Evolutionary conservation across 1,140 invertebrate genomes (phyloP).

Genomic region (Dendrolimus punctatus): DNA sequence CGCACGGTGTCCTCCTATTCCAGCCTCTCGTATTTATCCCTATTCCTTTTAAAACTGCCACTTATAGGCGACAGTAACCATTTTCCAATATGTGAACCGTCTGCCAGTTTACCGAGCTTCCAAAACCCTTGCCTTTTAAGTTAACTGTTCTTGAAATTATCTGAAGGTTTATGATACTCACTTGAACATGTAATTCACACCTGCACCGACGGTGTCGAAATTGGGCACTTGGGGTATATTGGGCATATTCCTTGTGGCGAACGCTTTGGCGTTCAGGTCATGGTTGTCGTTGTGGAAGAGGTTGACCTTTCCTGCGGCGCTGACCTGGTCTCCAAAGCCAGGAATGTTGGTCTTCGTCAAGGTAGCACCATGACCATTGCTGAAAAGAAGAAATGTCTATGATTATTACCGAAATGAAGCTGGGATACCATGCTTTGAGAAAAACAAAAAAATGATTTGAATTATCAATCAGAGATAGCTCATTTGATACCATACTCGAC

Average conservation of each 20-base stretch:
- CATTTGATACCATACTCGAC: too few species aligned
- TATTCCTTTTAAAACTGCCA: too few species aligned
- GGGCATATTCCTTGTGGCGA: conserved; percentile 31
- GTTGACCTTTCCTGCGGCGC: conserved; percentile 27
- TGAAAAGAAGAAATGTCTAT: not conserved
- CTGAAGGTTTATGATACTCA: conserved; percentile 13
- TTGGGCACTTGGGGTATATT: conserved; percentile 21
- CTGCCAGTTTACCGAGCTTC: too few species aligned
- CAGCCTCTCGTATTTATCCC: too few species aligned
- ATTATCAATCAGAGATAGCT: too few species aligned
- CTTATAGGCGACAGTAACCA: too few species aligned
- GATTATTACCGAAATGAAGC: too few species aligned
- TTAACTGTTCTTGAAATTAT: not conserved
- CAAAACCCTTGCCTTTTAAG: too few species aligned
- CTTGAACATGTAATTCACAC: conserved; percentile 33
- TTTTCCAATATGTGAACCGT: too few species aligned
- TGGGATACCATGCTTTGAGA: too few species aligned
- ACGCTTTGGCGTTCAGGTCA: conserved; percentile 29
- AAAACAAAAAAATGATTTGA: too few species aligned
- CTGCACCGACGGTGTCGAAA: conserved; percentile 6
- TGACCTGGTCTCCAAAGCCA: conserved; percentile 24
- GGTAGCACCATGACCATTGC: conserved; percentile 21
- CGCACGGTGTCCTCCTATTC: too few species aligned
- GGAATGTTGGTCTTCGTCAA: conserved; percentile 25
- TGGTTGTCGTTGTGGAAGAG: conserved; percentile 35